Base-by-base conservation (phyloP, 2,113 vertebrate genomes). In the Pungitius pungitius region DNA sequence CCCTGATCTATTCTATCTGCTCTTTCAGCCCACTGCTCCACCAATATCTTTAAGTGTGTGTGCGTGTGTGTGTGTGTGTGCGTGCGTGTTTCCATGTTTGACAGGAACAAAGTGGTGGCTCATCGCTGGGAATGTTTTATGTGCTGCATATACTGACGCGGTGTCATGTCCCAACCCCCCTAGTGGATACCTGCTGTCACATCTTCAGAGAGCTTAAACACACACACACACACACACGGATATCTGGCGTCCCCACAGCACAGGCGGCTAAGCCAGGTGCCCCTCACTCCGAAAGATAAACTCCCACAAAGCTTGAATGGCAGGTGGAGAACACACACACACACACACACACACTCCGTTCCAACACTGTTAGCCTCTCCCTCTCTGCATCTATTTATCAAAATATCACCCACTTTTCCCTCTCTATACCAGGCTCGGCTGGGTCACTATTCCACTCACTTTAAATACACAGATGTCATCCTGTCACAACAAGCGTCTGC, bases 251-350 rank as follows among this genome's bases (percentile, higher is more conserved):
- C 68, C 73, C 69, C 47, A 65, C 77, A 80, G 84, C 73, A 85
- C 69, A 89, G 85, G 59, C 84, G 64, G 76, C 81, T 90, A 80
- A 90, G 73, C 84, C 84, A 72, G 70, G 71, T 87, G 86, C 81
- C 72, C 84, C 22, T 83, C 77, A 76, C 80, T 84, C 81, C 39
- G 63, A 65, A 60, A 87, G 88, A 90, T 88, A 92, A 92, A 87
- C 26, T 78, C 78, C 51, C 51, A 87, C 62, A 87, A 89, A 92
- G 89, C 91, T 79, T 89, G 89, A 92, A 83, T 90, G 90, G 82
- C 89, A 87, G 73, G 30, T 59, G 75, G 82, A 85, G 69, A 69
- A 82, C 85, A 35, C 33, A 35, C 33, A 35, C 45, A 47, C 45
- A 47, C 43, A 47, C 45, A n/a, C 43, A 47, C 43, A 7, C 43